Evolutionary conservation across 2,113 vertebrate species (phyloP), one percentile per base, ranked within the genome.

Genomic region (Noturus placidus): DNA sequence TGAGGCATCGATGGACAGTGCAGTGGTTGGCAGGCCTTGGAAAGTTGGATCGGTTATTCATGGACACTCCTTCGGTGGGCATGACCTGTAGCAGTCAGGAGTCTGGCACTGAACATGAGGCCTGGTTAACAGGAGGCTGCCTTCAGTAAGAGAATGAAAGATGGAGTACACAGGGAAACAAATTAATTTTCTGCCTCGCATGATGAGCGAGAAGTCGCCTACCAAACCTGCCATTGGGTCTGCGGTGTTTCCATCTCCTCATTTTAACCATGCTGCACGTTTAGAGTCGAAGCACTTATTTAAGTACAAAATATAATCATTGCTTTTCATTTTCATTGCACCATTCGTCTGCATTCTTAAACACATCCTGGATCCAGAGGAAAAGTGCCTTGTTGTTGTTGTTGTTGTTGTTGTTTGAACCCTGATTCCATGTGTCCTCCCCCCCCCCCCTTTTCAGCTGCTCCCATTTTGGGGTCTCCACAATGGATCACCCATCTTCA

Each of bases 171-270:
- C 30, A 83, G 65, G 81, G 79, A 84, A 85, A 88, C 65, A 87
- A 90, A 91, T 91, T 85, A 87, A 88, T 87, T 87, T 87, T 87
- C 54, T 80, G 57, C 33, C 84, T 85, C 82, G 50, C 74, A 82
- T 90, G 65, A 88, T 85, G 85, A 83, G 80, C n/a, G 13, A 76
- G 30, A 84, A 87, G 83, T 79, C 86, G 80, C 78, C 89, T 88
- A 81, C 78, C 72, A 88, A 86, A 81, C 61, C 84, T 89, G 76
- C 30, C 82, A 89, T 20, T 4, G 57, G 69, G 76, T 81, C 30
- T 83, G 30, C 30, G 6, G 74, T 38, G 5, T 56, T 30, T 56
- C 33, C 15, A 20, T 27, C 38, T 27, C 52, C 80, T 82, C 63
- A 42, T 72, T 83, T 83, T 80, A 86, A 81, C n/a, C 50, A 50